These are phyloP conservation scores for Drosophila lacicola DNA, from an alignment of 2,888 invertebrate genomes.

Conservation along the genomic window DNA sequence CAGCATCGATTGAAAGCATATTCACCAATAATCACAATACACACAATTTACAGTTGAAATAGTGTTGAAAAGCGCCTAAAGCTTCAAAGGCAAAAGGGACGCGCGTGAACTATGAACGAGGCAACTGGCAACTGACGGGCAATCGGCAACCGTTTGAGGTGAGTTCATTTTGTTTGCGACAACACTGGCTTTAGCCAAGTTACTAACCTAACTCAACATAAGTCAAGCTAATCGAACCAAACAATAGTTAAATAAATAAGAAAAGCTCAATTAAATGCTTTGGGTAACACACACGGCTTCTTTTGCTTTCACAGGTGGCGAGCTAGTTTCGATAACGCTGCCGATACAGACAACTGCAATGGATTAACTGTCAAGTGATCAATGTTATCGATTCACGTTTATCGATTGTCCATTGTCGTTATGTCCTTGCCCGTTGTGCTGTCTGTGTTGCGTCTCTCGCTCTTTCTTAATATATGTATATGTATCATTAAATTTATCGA, in stretches of 20 bases:
- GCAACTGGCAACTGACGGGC: background rate
- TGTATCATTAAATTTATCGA: background rate
- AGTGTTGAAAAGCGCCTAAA: background rate
- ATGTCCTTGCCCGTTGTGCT: constrained; percentile 34
- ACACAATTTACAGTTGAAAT: constrained; percentile 29
- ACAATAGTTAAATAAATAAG: background rate
- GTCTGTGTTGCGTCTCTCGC: constrained; percentile 33
- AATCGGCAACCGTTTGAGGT: constrained; percentile 24
- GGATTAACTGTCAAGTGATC: constrained; percentile 50
- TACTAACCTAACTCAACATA: background rate
- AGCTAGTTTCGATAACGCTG: constrained; percentile 11
- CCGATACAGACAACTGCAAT: constrained; percentile 17
- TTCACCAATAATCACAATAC: background rate
- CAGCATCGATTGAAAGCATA: background rate
- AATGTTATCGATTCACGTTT: constrained; percentile 34
- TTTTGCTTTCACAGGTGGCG: constrained; percentile 62
- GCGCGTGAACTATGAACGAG: background rate
- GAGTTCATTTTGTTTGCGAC: constrained; percentile 20
- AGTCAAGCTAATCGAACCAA: background rate
- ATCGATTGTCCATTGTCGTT: constrained; percentile 31
- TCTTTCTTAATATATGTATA: background rate
- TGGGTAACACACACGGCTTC: constrained; percentile 23
- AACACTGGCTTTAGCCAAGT: background rate
- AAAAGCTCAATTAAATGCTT: constrained; percentile 16
- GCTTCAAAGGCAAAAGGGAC: background rate